Percentiles rank a stretch among this genome's conserved stretches.
Conservation (phyloP, 2,888 invertebrate species). For the Branchellion lobata region DNA sequence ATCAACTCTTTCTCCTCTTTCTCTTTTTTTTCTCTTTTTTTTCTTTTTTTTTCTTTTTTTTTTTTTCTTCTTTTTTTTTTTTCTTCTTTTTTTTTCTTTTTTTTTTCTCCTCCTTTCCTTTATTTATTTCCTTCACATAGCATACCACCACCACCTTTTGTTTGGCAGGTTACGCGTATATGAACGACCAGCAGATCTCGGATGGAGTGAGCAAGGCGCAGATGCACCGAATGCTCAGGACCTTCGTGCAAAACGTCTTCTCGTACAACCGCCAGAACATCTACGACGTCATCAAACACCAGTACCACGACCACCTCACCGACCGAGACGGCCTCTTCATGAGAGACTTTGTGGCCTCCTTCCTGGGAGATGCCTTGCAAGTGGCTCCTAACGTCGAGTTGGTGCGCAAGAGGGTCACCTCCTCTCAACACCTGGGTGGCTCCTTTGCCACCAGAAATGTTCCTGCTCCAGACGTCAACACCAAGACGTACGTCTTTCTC, state of each 20-base stretch:
- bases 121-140: no score
- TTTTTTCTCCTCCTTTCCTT: no score
- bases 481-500: conserved; percentile 39
- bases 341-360: conserved; percentile 39
- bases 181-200: conserved; percentile 41
- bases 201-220: conserved; percentile 19
- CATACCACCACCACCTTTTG: no score
- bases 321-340: conserved; percentile 76
- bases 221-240: conserved; percentile 72
- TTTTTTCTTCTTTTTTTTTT: no score
- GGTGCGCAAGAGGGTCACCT: conserved; percentile 3
- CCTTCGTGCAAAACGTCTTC: conserved; percentile 84
- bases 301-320: no score
- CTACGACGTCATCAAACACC: conserved; percentile 87
- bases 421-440: conserved; percentile 26
- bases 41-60: no score
- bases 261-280: conserved; percentile 92
- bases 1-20: no score
- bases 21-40: no score
- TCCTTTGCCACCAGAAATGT: background rate
- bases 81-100: no score
- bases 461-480: background rate
- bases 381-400: conserved; percentile 42
- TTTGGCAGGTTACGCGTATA: conserved; percentile 44
- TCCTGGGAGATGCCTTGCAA: conserved; percentile 43